Evolutionary conservation across 1,140 invertebrate species (phyloP), one percentile per base, ranked within the genome.

Genomic region (Campoletis sonorensis): DNA sequence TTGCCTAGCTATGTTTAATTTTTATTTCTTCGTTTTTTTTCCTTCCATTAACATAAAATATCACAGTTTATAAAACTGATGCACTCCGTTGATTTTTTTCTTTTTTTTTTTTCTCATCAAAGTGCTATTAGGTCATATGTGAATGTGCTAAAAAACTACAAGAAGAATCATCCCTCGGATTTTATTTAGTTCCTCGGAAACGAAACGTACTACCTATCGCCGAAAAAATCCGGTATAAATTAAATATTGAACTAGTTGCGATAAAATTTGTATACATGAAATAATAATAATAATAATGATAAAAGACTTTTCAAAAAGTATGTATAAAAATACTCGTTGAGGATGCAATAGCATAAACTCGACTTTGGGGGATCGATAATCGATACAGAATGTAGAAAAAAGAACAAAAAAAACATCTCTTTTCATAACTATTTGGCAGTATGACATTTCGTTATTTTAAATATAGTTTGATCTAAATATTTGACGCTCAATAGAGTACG

Each of bases 51-150:
- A 58, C 54, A 58, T 58, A 58, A 90, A 87, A 90, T 90, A 90
- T 90, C 89, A 90, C 89, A 90, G 89, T 90, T 90, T 87, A 86
- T 83, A 89, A 90, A 89, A 90, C 87, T 89, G 87, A 85, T 84
- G 84, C 87, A 87, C 83, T 54, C 83, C 81, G 40, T 58, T 70
- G 68, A 2, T 33, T 33, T 49, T 72, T 40, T 18, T 79, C 71
- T 70, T 37, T 71, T 71, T 58, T 54, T 71, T 73, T 72, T 37
- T 79, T 79, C 26, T 78, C 71, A 70, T 80, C 23, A 71, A 79
- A 79, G 68, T 45, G 51, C 33, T n/a, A 26, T 40, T 61, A 61
- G 37, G 68, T 64, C 21, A 23, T 54, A 37, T 64, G 33, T 40
- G 30, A 27, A 61, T 58, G 30, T 79, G 54, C 33, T n/a, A 67